A percentile compares a stretch with the other conserved stretches of the same genome.
Evolutionary conservation across 2,888 invertebrate species (phyloP).

Genomic region (Rambutsinella grinnellia): DNA sequence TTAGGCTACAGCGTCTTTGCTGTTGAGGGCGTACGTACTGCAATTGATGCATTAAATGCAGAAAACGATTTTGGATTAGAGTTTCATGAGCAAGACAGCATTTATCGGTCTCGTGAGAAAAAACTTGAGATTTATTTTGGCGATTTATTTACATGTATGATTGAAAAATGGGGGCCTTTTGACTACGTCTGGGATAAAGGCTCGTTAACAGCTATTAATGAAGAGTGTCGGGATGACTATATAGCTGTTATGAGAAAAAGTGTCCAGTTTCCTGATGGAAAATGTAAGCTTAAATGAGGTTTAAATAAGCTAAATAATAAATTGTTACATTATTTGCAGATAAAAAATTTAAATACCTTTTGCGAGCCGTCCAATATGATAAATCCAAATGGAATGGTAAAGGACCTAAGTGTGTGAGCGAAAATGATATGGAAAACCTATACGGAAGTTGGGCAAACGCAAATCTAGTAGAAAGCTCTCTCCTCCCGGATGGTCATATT

Average conservation of each 20-base stretch:
- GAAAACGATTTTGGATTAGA: constrained; percentile 36
- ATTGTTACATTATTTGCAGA: constrained; percentile 14
- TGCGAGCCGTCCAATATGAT: constrained; percentile 39
- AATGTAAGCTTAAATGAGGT: too few species aligned
- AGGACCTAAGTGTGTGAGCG: constrained; percentile 43
- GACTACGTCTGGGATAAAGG: constrained; percentile 47
- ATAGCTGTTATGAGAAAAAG: constrained; percentile 19
- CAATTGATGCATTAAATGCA: constrained; percentile 44
- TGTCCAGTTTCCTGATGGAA: neutral
- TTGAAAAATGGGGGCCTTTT: constrained; percentile 47
- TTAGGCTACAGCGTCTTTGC: constrained; percentile 41
- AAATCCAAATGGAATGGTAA: constrained; percentile 35
- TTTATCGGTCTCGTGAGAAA: constrained; percentile 17
- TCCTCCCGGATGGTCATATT: constrained; percentile 30
- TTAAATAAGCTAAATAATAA: constrained; percentile 15
- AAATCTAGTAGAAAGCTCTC: constrained; percentile 16
- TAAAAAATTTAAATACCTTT: constrained; percentile 29
- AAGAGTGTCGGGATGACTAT: constrained; percentile 8
- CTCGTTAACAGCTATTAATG: constrained; percentile 36
- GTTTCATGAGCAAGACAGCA: constrained; percentile 25
- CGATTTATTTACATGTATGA: constrained; percentile 33
- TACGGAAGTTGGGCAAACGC: constrained; percentile 36
- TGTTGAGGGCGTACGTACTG: constrained; percentile 42
- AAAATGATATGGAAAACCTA: constrained; percentile 30
- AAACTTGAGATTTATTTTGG: constrained; percentile 33